phyloP scores from a whole-genome alignment of 1,140 invertebrate genomes.

The Chymomyza costata region DNA sequence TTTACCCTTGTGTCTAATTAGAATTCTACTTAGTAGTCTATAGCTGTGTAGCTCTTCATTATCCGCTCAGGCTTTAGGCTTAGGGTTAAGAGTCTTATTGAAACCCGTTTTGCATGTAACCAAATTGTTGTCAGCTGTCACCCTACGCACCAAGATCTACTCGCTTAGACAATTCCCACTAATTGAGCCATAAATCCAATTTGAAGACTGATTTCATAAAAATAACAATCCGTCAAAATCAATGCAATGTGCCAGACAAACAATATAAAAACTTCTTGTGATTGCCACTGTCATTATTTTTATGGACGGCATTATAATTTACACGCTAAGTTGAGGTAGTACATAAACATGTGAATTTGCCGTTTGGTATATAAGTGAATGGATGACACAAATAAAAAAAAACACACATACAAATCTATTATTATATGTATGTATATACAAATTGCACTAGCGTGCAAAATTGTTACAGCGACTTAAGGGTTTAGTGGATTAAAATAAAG shows the following conservation, averaged over 20 bases:
- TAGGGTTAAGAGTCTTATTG: background rate
- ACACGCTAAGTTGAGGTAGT: conserved; percentile 22
- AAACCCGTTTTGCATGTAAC: conserved; percentile 38
- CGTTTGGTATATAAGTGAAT: no score
- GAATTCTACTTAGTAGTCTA: no score
- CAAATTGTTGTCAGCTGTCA: conserved; percentile 35
- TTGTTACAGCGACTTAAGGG: no score
- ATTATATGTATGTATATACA: no score
- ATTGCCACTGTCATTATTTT: conserved; percentile 14
- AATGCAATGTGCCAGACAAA: conserved; percentile 38
- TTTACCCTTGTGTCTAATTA: no score
- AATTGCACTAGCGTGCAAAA: no score
- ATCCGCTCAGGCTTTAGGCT: background rate
- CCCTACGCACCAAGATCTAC: conserved; percentile 13
- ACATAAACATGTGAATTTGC: no score
- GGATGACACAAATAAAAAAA: no score
- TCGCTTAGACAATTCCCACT: conserved; percentile 38
- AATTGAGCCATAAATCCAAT: conserved; percentile 67
- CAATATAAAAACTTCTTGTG: conserved; percentile 33
- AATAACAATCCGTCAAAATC: conserved; percentile 39
- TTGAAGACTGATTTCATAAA: conserved; percentile 54
- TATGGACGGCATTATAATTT: conserved; percentile 26
- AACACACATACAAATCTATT: no score
- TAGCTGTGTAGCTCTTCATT: background rate
- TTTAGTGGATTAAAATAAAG: no score